Evolutionary conservation across 2,797 vertebrate genomes (phyloP).

Genomic region (Macroramphosus scolopax): DNA sequence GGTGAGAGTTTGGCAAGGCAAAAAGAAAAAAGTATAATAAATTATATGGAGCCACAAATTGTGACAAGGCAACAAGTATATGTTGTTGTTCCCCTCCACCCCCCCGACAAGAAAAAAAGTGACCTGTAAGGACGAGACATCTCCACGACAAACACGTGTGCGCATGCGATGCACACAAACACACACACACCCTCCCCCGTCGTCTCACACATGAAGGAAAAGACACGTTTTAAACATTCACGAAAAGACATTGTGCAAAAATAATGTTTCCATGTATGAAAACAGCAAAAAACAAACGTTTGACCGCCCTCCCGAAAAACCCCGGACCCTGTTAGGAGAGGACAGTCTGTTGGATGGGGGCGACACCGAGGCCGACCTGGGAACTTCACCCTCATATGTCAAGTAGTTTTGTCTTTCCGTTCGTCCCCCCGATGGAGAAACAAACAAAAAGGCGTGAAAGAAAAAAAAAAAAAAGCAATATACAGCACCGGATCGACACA

Average conservation of each 20-base stretch:
- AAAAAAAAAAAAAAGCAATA: conserved; percentile 62
- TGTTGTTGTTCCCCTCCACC: no score
- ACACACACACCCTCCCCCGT: conserved; percentile 37
- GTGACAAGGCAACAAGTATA: conserved; percentile 80
- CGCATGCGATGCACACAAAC: conserved; percentile 75
- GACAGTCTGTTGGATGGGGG: no score
- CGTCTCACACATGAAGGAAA: conserved; percentile 35
- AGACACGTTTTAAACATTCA: conserved; percentile 72
- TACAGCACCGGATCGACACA: conserved; percentile 76
- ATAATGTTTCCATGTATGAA: conserved; percentile 65
- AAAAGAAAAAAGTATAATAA: conserved; percentile 72
- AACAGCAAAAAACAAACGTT: conserved; percentile 54
- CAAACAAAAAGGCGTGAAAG: conserved; percentile 3
- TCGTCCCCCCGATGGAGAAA: neutral
- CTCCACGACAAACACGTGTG: conserved; percentile 63
- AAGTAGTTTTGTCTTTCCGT: neutral
- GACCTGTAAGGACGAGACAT: conserved; percentile 56
- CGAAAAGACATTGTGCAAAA: conserved; percentile 80
- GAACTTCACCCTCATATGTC: neutral
- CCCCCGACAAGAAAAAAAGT: conserved; percentile 51
- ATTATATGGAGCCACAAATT: conserved; percentile 73
- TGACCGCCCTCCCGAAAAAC: conserved; percentile 29
- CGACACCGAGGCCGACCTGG: no score
- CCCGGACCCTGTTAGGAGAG: conserved; percentile 71
- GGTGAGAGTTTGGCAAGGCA: conserved; percentile 79